Evolutionary conservation across 2,797 vertebrate species (phyloP), one percentile per base, ranked within the genome.

Genomic region (Sebastolobus altivelis): DNA sequence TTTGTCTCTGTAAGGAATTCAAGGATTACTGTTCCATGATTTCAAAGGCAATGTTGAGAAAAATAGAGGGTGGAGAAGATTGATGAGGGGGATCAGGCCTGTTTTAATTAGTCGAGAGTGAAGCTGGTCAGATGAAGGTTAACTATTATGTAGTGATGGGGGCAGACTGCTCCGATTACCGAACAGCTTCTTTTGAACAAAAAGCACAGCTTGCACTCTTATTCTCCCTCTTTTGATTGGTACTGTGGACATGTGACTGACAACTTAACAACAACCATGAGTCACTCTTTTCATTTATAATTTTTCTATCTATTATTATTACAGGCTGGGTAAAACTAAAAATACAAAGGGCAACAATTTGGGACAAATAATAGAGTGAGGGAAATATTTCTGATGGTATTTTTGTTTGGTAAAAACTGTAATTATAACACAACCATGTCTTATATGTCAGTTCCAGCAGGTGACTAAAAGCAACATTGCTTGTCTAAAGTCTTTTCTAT

Each of bases 31-130:
- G 25, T 40, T 52, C 71, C 35, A n/a, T 65, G 71, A 89, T 73
- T 80, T 77, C 54, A 54, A 73, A 81, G 55, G 70, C 60, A 81
- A 43, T 72, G 46, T 14, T 35, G 71, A 83, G 59, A 27, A 81
- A 75, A 77, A 46, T 63, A 22, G 38, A 81, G 60, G 20, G 13
- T 55, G n/a, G 33, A 52, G 60, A 72, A 70, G 75, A 70, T 76
- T 58, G 40, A 89, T 70, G 81, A 81, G 58, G 62, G 14, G 33
- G 77, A 79, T 81, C 66, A 82, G 55, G 55, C 55, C 40, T 72
- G 62, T 78, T 81, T 89, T 85, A 84, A 90, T 90, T 86, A 83
- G 72, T 10, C 38, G 31, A 63, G 35, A n/a, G 58, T 31, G 35
- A 80, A 72, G 20, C 33, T 46, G 61, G 78, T 84, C 65, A 66